Evolutionary conservation across 1,140 invertebrate genomes (phyloP).

Genomic region (Zaprionus taronus): DNA sequence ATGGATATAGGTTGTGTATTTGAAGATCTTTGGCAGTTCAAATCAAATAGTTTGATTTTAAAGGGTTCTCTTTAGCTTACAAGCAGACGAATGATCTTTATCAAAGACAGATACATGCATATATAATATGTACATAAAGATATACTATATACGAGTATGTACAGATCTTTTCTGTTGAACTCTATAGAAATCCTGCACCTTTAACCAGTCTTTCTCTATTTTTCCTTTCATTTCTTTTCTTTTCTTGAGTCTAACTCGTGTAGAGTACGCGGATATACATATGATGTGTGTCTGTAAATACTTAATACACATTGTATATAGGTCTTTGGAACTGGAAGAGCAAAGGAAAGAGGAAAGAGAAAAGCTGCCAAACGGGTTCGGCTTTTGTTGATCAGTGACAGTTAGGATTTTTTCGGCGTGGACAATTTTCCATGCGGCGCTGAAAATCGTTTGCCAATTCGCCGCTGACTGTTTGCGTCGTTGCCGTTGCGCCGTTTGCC

Average conservation of each 20-base stretch:
- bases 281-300: too few species aligned
- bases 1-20: too few species aligned
- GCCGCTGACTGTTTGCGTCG: not conserved
- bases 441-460: constrained; percentile 7
- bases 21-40: too few species aligned
- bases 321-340: not conserved
- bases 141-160: not conserved
- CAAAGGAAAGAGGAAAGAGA: not conserved
- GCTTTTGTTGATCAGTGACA: not conserved
- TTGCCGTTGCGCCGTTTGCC: not conserved
- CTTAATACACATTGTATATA: not conserved
- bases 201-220: not conserved
- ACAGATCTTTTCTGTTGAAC: not conserved
- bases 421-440: constrained; percentile 13
- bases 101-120: too few species aligned
- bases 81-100: too few species aligned
- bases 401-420: not conserved
- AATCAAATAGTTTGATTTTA: too few species aligned
- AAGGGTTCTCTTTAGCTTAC: too few species aligned
- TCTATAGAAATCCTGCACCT: not conserved
- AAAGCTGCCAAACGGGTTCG: constrained; percentile 8
- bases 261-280: not conserved
- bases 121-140: too few species aligned
- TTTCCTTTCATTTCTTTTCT: not conserved
- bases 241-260: not conserved